Percentiles rank a stretch among this genome's conserved stretches.
Conservation (phyloP, 2,113 vertebrate species). For the Nyctibius bracteatus region DNA sequence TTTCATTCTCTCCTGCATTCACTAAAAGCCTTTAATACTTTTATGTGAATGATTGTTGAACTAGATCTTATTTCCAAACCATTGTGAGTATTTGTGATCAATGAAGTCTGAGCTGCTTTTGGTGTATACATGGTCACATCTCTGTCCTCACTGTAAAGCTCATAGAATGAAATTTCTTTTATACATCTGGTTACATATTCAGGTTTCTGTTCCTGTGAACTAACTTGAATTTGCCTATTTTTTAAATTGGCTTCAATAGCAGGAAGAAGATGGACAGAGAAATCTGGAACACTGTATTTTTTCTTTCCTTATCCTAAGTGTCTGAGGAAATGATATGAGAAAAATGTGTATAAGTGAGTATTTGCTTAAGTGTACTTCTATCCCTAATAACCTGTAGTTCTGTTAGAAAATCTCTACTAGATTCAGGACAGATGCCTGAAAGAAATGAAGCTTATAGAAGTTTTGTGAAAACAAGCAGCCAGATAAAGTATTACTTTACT, state of each 20-base stretch:
- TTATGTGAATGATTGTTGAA: background rate
- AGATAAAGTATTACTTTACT: background rate
- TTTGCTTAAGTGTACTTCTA: background rate
- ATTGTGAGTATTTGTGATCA: background rate
- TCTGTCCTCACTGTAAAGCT: background rate
- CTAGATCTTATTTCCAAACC: background rate
- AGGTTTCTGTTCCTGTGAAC: background rate
- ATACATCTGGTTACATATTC: background rate
- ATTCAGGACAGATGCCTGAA: background rate
- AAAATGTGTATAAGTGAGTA: background rate
- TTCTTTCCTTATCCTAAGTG: background rate
- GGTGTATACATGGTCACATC: background rate
- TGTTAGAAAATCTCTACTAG: background rate
- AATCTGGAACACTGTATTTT: background rate
- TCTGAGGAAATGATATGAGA: background rate
- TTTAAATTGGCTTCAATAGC: background rate
- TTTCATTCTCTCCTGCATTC: background rate
- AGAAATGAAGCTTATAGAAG: background rate
- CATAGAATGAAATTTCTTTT: background rate
- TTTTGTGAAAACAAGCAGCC: background rate
- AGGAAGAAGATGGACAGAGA: background rate
- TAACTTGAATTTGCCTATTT: background rate
- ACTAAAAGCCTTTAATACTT: background rate
- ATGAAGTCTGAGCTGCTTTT: background rate
- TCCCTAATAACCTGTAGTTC: background rate